Base-by-base conservation (phyloP, 2,113 vertebrate genomes). In the Nipponia nippon region DNA sequence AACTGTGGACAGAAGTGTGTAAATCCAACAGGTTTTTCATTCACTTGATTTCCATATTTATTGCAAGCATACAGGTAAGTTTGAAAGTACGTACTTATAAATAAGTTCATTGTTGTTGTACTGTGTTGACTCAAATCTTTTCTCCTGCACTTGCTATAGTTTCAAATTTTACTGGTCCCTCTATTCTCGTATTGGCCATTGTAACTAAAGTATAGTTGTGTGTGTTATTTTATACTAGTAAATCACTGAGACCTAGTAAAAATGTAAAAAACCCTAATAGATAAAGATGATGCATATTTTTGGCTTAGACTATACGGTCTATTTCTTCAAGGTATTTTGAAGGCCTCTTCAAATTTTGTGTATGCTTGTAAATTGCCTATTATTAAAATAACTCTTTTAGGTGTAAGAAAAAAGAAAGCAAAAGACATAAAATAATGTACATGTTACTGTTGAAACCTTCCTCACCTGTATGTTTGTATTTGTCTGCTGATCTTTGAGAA, bases 21-120 rank as follows among this genome's bases (percentile, higher is more conserved):
- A 89, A 82, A 75, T 89, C 34, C 61, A 89, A 72, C 83, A 92
- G 26, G 23, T 63, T 96, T 94, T 94, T 90, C 7, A 66, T 92
- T 92, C 89, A 66, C 26, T 84, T 40, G 52, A 84, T 95, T 81
- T 95, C 49, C 44, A 36, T 94, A 82, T 87, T 90, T 95, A 92
- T 79, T 84, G 27, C 40, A 65, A 67, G 9, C 36, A 49, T 32
- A 34, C 3, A 8, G 38, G 32, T 84, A 82, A 75, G 30, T 72
- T 87, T 82, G 61, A 73, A 82, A 77, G 71, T 72, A 62, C 1
- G 1, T 55, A 38, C n/a, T 70, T 30, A 4, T 5, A 13, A 10
- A 63, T 63, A 75, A 81, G 63, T 44, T 62, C 20, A 23, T 22
- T 94, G 49, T 65, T 76, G 23, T 76, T 7, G 0, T 75, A 27